Base-by-base conservation (phyloP, 1,140 invertebrate species). In the Magallana ariakensis region DNA sequence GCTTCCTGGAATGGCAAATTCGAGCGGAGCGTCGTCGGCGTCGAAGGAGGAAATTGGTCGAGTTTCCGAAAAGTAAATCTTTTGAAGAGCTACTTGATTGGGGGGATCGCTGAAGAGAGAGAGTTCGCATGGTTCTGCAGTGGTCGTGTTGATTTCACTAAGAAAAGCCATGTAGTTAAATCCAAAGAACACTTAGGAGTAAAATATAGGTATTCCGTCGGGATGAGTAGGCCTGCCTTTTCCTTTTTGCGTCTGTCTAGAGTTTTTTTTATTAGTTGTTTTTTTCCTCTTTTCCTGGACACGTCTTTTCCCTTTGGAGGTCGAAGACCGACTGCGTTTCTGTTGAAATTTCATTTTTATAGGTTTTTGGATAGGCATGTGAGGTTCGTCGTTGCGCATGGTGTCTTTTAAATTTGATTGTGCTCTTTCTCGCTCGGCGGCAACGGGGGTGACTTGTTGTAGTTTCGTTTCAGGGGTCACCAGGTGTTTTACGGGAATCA, bases 1-100 rank as follows among this genome's bases (percentile, higher is more conserved):
- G 2, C 57, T 54, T 33, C 57, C 33, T 13, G 85, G 70, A 33
- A 88, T 83, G 53, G 83, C 56, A 83, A 89, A 84, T 82, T 86
- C 86, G n/a, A 87, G 55, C 2, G 88, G 86, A 19, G 85, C 62
- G n/a, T 66, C 60, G n/a, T 58, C 87, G 3, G 84, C 60, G 70
- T 60, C 87, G 58, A 62, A 87, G 2, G 80, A 54, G 4, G 86
- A 85, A n/a, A 88, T 6, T 22, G 89, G 85, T 54, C 87, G 54
- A 85, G 55, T 85, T 87, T 90, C 89, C 3, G 81, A 53, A 62
- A 58, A 87, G 46, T 89, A 89, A 15, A 86, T 85, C 55, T 89
- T 85, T 57, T 58, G 15, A 10, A 89, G 80, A 22, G 66, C 81
- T 11, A 80, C 55, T 54, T 86, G 87, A 75, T 85, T 86, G 5